Base-by-base conservation (phyloP, 1,140 invertebrate species). In the Macrosteles quadrilineatus region DNA sequence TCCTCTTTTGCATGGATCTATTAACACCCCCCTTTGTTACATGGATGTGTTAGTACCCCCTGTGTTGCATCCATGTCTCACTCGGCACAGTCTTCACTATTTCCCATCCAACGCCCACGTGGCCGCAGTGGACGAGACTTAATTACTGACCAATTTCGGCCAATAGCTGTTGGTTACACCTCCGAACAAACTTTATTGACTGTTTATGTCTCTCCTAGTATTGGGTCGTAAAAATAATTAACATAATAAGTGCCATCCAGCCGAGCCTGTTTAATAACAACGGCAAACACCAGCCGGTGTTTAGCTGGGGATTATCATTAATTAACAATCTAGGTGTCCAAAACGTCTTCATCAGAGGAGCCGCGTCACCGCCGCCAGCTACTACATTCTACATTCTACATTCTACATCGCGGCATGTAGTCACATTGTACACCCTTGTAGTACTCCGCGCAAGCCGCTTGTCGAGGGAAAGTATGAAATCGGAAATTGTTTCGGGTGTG, bases 141-240 rank as follows among this genome's bases (percentile, higher is more conserved):
- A 50, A 50, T 50, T 50, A 50, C 47, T n/a, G 6, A 50, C 47
- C 47, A 50, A 50, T 50, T 50, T 50, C 47, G 4, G 4, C 47
- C 47, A 21, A 50, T 50, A 17, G 14, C 47, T 50, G 47, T 50
- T 17, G 17, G 36, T 6, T 50, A 50, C 47, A 50, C 14, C 47
- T 3, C 14, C n/a, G 47, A n/a, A 50, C 47, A 50, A 4, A 19
- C 47, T 6, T 50, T 50, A 50, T 50, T 17, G 47, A 4, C 47
- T 50, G 47, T 50, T 50, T 50, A 50, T 50, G 47, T 3, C 4
- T 9, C 14, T 17, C 47, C 47, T 50, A 50, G 3, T 36, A 36
- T 36, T 36, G 32, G 4, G 32, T 36, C 32, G 32, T 36, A 50
- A 21, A 21, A 50, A 21, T 50, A 17, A 50, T 50, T 50, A 50